Conservation (phyloP, 2,113 vertebrate species). For the Cromileptes altivelis region DNA sequence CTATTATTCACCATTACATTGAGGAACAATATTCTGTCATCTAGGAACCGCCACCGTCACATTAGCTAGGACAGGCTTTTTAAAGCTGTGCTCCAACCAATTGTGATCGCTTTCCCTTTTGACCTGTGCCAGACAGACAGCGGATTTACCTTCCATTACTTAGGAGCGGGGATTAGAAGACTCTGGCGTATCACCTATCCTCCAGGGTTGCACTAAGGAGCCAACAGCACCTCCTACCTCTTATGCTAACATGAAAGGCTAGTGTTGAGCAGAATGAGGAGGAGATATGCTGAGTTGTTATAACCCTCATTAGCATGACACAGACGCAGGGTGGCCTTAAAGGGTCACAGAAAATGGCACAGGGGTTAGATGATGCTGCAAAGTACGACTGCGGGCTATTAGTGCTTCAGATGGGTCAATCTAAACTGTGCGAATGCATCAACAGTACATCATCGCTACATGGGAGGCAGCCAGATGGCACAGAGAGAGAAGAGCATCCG, state of each 20-base stretch:
- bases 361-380: conserved; percentile 19
- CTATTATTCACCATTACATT: conserved; percentile 50
- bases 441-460: conserved; percentile 3
- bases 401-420: background rate
- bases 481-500: background rate
- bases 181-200: conserved; percentile 61
- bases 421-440: background rate
- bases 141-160: conserved; percentile 72
- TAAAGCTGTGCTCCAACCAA: conserved; percentile 58
- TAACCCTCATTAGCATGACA: conserved; percentile 40
- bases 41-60: conserved; percentile 34
- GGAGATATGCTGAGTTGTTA: conserved; percentile 48
- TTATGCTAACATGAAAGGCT: conserved; percentile 61
- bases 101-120: conserved; percentile 74
- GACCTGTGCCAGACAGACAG: conserved; percentile 71
- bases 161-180: conserved; percentile 72
- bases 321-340: conserved; percentile 12
- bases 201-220: conserved; percentile 56
- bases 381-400: background rate
- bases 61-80: conserved; percentile 60
- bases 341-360: conserved; percentile 32
- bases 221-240: conserved; percentile 64
- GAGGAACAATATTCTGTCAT: conserved; percentile 52
- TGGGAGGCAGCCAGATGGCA: conserved; percentile 30
- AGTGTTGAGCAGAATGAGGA: conserved; percentile 42